Conservation (phyloP, 1,140 invertebrate species). For the Drosophila funebris region DNA sequence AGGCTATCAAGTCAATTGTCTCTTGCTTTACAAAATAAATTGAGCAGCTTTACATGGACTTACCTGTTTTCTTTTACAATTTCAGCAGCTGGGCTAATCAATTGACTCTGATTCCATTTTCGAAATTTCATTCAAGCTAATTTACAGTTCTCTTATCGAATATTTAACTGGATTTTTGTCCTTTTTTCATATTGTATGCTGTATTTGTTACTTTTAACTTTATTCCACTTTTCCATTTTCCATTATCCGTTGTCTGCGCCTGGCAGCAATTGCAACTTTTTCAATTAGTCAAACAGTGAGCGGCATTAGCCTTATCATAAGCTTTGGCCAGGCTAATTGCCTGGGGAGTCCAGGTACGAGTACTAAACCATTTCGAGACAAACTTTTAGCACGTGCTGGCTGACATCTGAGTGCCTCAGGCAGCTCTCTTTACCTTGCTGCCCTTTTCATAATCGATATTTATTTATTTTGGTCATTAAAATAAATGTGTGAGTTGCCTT, state of each 20-base stretch:
- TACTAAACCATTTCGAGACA: conserved; percentile 24
- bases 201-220: conserved; percentile 18
- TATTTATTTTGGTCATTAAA: conserved; percentile 68
- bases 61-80: not conserved
- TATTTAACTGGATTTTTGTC: not conserved
- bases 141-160: not conserved
- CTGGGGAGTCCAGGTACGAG: conserved; percentile 37
- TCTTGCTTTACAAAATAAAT: not conserved
- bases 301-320: conserved; percentile 62
- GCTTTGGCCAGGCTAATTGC: conserved; percentile 47
- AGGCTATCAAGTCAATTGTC: conserved; percentile 8
- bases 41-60: not conserved
- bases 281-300: conserved; percentile 59
- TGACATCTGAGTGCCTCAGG: conserved; percentile 63
- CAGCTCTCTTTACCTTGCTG: conserved; percentile 18
- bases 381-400: conserved; percentile 64
- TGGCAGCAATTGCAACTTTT: conserved; percentile 65
- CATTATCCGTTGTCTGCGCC: conserved; percentile 42
- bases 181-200: not conserved
- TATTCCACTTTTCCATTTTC: conserved; percentile 33
- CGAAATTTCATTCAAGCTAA: not conserved
- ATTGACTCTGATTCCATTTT: too few species aligned
- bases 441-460: conserved; percentile 63
- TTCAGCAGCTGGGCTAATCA: too few species aligned
- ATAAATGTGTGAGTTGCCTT: conserved; percentile 34